These are phyloP conservation scores for Diadophis punctatus DNA, from an alignment of 2,113 vertebrate species.

Conservation along the genomic window DNA sequence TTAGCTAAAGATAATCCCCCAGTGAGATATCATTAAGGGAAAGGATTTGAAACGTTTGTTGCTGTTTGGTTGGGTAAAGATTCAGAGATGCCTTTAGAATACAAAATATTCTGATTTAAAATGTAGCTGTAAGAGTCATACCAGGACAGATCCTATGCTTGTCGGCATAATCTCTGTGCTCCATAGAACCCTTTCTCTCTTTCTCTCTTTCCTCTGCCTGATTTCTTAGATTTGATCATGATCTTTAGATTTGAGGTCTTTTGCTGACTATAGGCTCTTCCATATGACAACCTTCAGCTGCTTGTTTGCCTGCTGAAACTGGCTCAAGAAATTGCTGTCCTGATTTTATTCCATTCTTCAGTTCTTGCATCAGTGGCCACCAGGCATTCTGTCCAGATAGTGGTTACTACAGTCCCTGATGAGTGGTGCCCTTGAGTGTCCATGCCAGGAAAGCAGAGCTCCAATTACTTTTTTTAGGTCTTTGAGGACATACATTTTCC, in stretches of 20 bases:
- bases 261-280: background rate
- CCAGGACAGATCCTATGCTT: background rate
- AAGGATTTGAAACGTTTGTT: background rate
- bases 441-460: background rate
- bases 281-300: background rate
- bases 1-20: background rate
- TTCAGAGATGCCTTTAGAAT: conserved; percentile 5
- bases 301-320: background rate
- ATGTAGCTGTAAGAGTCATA: background rate
- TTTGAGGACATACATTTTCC: background rate
- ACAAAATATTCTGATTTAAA: background rate
- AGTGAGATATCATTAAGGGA: conserved; percentile 3
- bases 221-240: too few relatives aligned
- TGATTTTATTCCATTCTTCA: background rate
- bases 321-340: background rate
- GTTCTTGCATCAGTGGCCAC: background rate
- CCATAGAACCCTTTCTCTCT: too few relatives aligned
- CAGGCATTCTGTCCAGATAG: background rate
- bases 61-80: background rate
- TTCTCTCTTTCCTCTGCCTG: too few relatives aligned
- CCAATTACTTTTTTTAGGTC: background rate
- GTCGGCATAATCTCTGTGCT: background rate
- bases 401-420: background rate
- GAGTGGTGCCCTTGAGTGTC: background rate
- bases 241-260: background rate